phyloP scores from a whole-genome alignment of 2,797 vertebrate genomes.

The Ctenochaetus hawaiiensis region DNA sequence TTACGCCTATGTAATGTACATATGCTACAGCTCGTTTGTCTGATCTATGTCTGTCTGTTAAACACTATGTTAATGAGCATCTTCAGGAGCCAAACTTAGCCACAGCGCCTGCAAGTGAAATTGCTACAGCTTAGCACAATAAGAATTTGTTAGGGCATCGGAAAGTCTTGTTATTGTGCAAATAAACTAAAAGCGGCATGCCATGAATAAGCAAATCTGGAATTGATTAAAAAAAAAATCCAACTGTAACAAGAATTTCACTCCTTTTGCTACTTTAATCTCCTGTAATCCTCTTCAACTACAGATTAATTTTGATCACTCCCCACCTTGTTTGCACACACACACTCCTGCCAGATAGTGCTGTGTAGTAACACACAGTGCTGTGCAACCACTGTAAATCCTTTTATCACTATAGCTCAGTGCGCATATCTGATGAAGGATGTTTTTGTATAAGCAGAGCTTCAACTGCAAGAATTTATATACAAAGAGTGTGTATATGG shows the following conservation, averaged over 20 bases:
- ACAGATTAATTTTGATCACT: conserved; percentile 26
- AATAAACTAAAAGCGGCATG: conserved; percentile 19
- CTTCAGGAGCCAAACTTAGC: background rate
- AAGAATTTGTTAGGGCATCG: background rate
- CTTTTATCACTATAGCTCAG: background rate
- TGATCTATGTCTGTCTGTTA: conserved; percentile 15
- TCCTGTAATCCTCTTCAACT: conserved; percentile 40
- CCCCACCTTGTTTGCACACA: background rate
- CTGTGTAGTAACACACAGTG: background rate
- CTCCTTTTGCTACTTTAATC: conserved; percentile 29
- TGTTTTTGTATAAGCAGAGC: background rate
- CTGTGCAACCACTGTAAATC: conserved; percentile 17
- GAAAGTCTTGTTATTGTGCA: background rate
- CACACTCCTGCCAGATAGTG: background rate
- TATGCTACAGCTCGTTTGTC: conserved; percentile 29
- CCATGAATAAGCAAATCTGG: conserved; percentile 8
- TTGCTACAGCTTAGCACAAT: background rate
- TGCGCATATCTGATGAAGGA: background rate
- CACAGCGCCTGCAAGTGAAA: conserved; percentile 14
- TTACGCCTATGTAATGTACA: conserved; percentile 22
- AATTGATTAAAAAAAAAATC: conserved; percentile 8
- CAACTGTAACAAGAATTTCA: conserved; percentile 2
- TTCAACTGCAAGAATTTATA: background rate
- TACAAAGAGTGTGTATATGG: background rate
- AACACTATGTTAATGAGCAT: too few species aligned